These are phyloP conservation scores for Phymastichus coffea DNA, from an alignment of 1,140 invertebrate species.

Conservation along the genomic window DNA sequence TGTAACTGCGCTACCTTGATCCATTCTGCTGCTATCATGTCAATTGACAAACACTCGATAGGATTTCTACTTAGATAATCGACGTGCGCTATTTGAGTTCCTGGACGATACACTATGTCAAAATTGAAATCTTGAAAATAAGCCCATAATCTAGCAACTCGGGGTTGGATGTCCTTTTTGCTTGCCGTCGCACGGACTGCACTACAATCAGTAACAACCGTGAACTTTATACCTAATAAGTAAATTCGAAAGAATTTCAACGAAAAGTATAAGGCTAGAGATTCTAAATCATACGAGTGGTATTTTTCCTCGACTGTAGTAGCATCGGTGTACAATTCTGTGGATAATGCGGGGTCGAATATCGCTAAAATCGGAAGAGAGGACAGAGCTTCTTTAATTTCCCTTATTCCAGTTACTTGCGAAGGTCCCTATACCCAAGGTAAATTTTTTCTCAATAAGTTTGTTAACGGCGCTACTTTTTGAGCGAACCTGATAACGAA, in stretches of 20 bases:
- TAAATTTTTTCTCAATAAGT: constrained; percentile 33
- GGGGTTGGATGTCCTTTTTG: constrained; percentile 39
- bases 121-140: constrained; percentile 41
- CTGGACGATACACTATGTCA: constrained; percentile 40
- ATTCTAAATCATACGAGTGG: constrained; percentile 45
- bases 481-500: constrained; percentile 40
- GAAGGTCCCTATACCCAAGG: constrained; percentile 2
- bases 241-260: constrained; percentile 41
- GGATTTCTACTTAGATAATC: constrained; percentile 38
- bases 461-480: constrained; percentile 34
- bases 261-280: constrained; percentile 39
- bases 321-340: constrained; percentile 37
- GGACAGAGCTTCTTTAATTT: constrained; percentile 16
- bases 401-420: background rate
- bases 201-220: constrained; percentile 40
- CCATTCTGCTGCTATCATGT: background rate
- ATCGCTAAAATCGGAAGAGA: constrained; percentile 18
- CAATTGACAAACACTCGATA: background rate
- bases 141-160: constrained; percentile 42
- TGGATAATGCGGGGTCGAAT: constrained; percentile 28
- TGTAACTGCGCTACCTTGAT: background rate
- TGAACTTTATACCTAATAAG: constrained; percentile 42
- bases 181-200: constrained; percentile 37
- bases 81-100: constrained; percentile 40
- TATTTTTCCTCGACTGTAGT: constrained; percentile 32